Percentiles rank a stretch among this genome's conserved stretches.
phyloP scores from a whole-genome alignment of 2,113 vertebrate genomes.

The Brachypteracias leptosomus region DNA sequence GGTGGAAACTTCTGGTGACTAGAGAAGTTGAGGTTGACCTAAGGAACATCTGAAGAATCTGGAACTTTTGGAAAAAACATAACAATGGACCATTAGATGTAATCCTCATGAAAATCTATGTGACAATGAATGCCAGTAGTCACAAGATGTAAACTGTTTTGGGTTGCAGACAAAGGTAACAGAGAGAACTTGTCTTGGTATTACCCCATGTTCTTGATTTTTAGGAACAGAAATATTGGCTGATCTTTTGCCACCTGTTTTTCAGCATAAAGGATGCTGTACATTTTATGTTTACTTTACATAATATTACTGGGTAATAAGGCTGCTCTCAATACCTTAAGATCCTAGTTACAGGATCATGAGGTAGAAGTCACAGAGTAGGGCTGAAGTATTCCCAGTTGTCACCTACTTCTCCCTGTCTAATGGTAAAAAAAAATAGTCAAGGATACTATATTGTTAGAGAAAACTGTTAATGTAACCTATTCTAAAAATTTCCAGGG shows the following conservation, averaged over 20 bases:
- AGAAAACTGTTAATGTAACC: not conserved
- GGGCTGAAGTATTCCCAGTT: not conserved
- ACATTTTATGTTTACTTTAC: not conserved
- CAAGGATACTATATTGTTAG: accelerated
- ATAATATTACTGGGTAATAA: not conserved
- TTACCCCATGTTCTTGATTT: not conserved
- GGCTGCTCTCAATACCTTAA: not conserved
- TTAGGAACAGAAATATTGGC: not conserved
- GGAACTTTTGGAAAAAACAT: not conserved
- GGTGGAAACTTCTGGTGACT: not conserved
- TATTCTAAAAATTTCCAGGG: not conserved
- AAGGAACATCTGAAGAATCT: not conserved
- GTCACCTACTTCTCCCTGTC: not conserved
- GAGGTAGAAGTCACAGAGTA: not conserved
- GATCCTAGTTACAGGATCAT: not conserved
- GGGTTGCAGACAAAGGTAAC: not conserved
- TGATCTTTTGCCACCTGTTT: too few relatives aligned
- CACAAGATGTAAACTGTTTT: not conserved
- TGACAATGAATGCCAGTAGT: not conserved
- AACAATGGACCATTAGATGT: not conserved
- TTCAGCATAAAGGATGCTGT: not conserved
- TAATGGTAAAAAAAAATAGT: not conserved
- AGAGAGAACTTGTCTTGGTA: not conserved
- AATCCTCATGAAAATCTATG: not conserved
- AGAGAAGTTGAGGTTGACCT: not conserved